A percentile compares a stretch with the other conserved stretches of the same genome.
Evolutionary conservation across 2,888 invertebrate species (phyloP).

Genomic region (Lacanobia wlatinum): DNA sequence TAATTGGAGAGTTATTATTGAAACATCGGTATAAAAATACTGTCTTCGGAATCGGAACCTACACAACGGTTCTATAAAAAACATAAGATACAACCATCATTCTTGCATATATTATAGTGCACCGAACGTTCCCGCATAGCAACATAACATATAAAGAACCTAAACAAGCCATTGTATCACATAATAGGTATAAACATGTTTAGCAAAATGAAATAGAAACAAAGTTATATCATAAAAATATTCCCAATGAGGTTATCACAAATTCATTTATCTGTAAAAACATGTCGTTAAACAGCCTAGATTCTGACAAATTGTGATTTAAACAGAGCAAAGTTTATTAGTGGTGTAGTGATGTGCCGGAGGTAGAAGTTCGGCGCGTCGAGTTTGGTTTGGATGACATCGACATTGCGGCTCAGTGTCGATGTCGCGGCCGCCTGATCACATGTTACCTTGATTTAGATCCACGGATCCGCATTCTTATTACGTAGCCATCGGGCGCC

Average conservation of each 20-base stretch:
- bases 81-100: constrained; percentile 45
- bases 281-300: constrained; percentile 40
- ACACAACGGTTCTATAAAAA: constrained; percentile 52
- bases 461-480: constrained; percentile 89
- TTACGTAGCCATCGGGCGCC: constrained; percentile 84
- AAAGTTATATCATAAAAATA: constrained; percentile 45
- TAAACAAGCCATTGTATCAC: constrained; percentile 53
- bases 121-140: constrained; percentile 44
- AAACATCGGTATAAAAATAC: constrained; percentile 51
- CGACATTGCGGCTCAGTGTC: constrained; percentile 69
- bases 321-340: constrained; percentile 19
- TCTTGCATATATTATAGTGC: constrained; percentile 58
- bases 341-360: constrained; percentile 13
- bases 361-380: constrained; percentile 49
- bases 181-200: constrained; percentile 45
- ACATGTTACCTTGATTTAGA: constrained; percentile 88
- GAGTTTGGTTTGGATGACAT: constrained; percentile 68
- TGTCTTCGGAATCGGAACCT: constrained; percentile 56
- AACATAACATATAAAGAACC: constrained; percentile 42
- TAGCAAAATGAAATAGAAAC: constrained; percentile 39
- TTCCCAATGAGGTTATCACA: constrained; percentile 49
- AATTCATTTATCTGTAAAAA: constrained; percentile 45
- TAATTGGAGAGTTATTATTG: constrained; percentile 74
- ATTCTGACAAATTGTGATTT: constrained; percentile 33
- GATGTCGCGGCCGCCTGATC: constrained; percentile 77